Conservation (phyloP, 2,797 vertebrate species). For the Podargus strigoides region DNA sequence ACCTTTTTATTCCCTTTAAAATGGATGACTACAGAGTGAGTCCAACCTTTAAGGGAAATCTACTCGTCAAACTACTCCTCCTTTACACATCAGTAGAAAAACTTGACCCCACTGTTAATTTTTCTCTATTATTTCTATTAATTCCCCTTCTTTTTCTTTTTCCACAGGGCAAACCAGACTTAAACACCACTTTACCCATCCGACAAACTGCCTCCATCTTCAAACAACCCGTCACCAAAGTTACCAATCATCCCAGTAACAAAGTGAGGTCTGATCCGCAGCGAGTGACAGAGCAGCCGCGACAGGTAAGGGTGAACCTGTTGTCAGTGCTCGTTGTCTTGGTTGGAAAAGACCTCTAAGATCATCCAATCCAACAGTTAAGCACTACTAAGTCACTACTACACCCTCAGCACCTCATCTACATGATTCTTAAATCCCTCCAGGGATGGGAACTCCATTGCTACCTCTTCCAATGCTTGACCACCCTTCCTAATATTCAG, state of each 20-base stretch:
- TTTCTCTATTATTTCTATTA: neutral
- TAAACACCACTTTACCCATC: constrained; percentile 91
- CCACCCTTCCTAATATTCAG: too few species aligned
- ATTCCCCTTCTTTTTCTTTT: neutral
- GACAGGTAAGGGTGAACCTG: constrained; percentile 78
- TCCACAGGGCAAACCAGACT: constrained; percentile 84
- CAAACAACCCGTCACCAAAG: constrained; percentile 95
- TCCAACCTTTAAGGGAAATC: neutral
- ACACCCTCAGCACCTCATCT: too few species aligned
- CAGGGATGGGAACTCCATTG: too few species aligned
- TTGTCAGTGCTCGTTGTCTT: neutral
- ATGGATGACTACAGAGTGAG: neutral
- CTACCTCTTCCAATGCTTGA: too few species aligned
- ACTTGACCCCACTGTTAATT: neutral
- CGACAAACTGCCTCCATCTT: constrained; percentile 95
- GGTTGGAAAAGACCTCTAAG: too few species aligned
- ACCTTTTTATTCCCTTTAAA: neutral
- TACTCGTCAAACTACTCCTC: neutral
- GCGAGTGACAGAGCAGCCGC: constrained; percentile 85
- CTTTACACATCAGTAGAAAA: neutral
- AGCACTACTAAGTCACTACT: too few species aligned
- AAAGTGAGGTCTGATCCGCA: constrained; percentile 91
- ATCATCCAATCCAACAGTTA: too few species aligned
- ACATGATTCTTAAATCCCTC: too few species aligned
- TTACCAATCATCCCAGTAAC: constrained; percentile 89